Evolutionary conservation across 2,797 vertebrate species (phyloP), one percentile per base, ranked within the genome.

Genomic region (Huso huso): DNA sequence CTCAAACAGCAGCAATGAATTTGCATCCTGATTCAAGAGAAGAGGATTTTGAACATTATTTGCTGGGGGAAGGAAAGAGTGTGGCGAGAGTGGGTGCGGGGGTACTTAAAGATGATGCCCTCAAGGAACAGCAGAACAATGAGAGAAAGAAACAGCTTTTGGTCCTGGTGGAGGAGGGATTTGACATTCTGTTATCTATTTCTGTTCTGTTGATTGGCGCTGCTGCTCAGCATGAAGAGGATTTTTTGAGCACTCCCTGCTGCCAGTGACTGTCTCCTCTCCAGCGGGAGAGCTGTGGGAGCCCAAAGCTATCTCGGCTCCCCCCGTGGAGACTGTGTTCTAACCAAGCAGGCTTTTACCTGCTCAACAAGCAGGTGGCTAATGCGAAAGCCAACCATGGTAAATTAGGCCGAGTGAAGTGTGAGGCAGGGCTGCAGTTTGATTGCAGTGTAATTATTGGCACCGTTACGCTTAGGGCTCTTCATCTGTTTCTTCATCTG

Each of bases 121-220:
- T 48, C 23, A 12, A 12, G n/a, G 13, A 49, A 37, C 6, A 51
- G 48, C 64, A 66, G 52, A 49, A 37, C 23, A 37, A 37, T 37
- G 37, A 66, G 7, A 66, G 10, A 66, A 15, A 7, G n/a, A 7
- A 8, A 65, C 52, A 37, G 55, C 11, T 8, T 15, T 49, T 49
- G 2, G 9, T 48, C n/a, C 8, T 49, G 37, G 8, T 13, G 48
- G 53, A n/a, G 8, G n/a, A 13, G 48, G 53, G 55, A 49, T 66
- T 66, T 59, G 53, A 65, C 11, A 13, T 48, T 48, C n/a, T 66
- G 65, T 66, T 49, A 7, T 58, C 37, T 59, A 49, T 59, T 66
- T 48, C 48, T 23, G 53, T 18, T n/a, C 50, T 66, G 10, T 49
- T 37, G 12, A 23, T 49, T 18, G 37, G 53, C 37, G 37, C n/a